Base-by-base conservation (phyloP, 1,140 invertebrate species). In the Andrena cerasifolii region DNA sequence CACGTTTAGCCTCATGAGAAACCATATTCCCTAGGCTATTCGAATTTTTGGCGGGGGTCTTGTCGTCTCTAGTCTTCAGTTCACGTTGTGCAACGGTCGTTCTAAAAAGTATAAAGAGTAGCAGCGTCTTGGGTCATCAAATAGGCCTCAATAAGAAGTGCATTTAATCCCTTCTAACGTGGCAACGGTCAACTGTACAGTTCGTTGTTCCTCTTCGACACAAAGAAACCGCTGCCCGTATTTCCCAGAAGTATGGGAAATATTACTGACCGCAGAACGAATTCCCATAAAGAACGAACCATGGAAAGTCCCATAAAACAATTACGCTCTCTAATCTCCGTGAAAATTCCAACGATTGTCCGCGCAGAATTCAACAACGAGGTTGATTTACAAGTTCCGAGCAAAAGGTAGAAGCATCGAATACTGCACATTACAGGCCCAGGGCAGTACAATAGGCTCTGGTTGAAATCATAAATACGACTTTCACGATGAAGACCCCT, bases 301-400 rank as follows among this genome's bases (percentile, higher is more conserved):
- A 28, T 31, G 8, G 8, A 2, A 3, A 1, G 6, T 12, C 12
- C 7, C 18, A 24, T 65, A 54, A 43, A 63, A 21, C 43, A 47
- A 58, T 59, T 59, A 47, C 7, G 8, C 14, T 16, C 16, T 18
- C 1, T 71, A 61, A 61, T 71, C 40, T 59, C 56, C 68, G 56
- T 58, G 59, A 56, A 47, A 66, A 66, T 66, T 74, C 3, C 0
- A 36, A 10, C 3, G 5, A 33, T 31, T 74, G 14, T 45, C 12
- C 18, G 0, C 2, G 24, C 1, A 7, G 14, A 40, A 5, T 53
- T 0, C 26, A 26, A 53, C 33, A 12, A 43, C 2, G 14, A 21
- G 0, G 14, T 54, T 65, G 24, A 65, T 65, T 65, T 40, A 53
- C 14, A 71, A 71, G 12, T 18, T 4, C 1, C 8, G 0, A 7